Base-by-base conservation (phyloP, 2,797 vertebrate species). In the Alcedo atthis region DNA sequence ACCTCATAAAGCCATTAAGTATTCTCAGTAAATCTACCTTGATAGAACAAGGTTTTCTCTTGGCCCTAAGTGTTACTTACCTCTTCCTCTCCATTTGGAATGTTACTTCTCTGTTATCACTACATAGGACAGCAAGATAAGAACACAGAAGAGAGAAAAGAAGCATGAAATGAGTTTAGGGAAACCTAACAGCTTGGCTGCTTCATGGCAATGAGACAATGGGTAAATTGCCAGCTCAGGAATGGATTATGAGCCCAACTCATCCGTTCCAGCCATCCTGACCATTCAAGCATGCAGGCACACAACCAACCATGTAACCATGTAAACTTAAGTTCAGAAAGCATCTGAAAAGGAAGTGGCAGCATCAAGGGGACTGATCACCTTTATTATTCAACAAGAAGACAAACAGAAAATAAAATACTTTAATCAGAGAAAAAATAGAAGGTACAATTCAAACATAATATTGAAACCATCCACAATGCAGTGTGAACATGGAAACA, bases 301-400 rank as follows among this genome's bases (percentile, higher is more conserved):
- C 4, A 81, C 12, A 48, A 81, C 13, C 28, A 32, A 80, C 9
- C 25, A 21, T 0, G 2, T 21, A 40, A 15, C 37, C 37, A 40
- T 40, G 37, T 40, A 40, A 40, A 81, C 5, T 40, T 30, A 33
- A 68, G 55, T 59, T 90, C 33, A 80, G 33, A 89, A 89, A 89
- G 46, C 57, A 87, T 58, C 68, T 58, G 26, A 35, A 87, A 91
- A 92, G 16, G 40, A 86, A 35, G 26, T 58, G 87, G 81, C 53
- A 87, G 81, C 81, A 77, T 22, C 75, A 78, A 82, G 74, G 55
- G 51, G 59, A 89, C 53, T 69, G 79, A 92, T 94, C 51, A 89
- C 76, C 92, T 96, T 96, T 96, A 95, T 95, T 96, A 91, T 49
- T 76, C 68, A 92, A 92, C 59, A 70, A 62, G 88, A 91, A 88